Evolutionary conservation across 2,797 vertebrate species (phyloP).

Genomic region (Coccyzus lansbergi): DNA sequence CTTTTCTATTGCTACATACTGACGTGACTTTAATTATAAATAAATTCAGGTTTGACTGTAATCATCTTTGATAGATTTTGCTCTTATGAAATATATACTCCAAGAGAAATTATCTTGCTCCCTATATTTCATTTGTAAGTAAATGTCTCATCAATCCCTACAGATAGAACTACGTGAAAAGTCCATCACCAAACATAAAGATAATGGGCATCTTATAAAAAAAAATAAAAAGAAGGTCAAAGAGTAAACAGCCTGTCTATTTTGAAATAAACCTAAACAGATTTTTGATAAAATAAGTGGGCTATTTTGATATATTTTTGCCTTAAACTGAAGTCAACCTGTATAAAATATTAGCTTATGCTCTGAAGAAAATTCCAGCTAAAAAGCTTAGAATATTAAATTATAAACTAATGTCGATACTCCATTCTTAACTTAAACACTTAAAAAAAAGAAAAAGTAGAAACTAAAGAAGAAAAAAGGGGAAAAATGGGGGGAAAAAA

Average conservation of each 20-base stretch:
- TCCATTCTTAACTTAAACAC: background rate
- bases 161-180: background rate
- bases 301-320: background rate
- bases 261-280: background rate
- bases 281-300: background rate
- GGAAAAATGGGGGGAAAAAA: background rate
- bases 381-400: background rate
- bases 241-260: background rate
- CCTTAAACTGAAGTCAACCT: background rate
- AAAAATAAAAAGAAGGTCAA: background rate
- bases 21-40: background rate
- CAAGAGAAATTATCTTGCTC: background rate
- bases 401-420: background rate
- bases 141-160: background rate
- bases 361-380: background rate
- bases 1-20: background rate
- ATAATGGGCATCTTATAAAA: background rate
- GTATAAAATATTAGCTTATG: background rate
- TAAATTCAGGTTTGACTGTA: background rate
- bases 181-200: background rate
- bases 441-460: background rate
- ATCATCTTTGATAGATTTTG: background rate
- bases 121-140: background rate
- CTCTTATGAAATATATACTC: background rate
- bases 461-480: background rate